phyloP scores from a whole-genome alignment of 2,113 vertebrate genomes.

The Tachuris rubrigastra region DNA sequence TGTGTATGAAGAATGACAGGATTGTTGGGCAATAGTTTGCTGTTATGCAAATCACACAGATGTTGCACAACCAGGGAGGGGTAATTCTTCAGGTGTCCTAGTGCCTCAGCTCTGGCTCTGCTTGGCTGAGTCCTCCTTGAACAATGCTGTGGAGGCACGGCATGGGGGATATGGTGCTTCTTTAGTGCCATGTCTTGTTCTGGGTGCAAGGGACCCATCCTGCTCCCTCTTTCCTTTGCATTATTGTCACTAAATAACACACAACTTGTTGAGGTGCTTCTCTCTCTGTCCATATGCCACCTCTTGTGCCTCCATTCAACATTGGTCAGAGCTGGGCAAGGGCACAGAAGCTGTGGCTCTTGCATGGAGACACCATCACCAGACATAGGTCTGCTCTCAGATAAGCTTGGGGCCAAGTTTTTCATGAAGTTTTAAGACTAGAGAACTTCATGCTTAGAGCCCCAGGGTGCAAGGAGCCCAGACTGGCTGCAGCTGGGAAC shows the following conservation, averaged over 20 bases:
- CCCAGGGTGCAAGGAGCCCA: not conserved
- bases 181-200: not conserved
- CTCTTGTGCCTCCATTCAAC: not conserved
- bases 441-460: not conserved
- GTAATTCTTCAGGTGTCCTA: not conserved
- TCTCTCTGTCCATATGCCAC: not conserved
- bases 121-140: not conserved
- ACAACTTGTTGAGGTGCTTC: not conserved
- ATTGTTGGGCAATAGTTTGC: conserved; percentile 31
- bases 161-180: accelerated
- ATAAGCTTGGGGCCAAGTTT: not conserved
- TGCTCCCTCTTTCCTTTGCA: not conserved
- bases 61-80: conserved; percentile 22
- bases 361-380: not conserved
- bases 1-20: not conserved
- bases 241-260: not conserved
- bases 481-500: not conserved
- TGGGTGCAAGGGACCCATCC: not conserved
- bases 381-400: not conserved
- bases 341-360: not conserved
- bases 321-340: accelerated
- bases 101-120: not conserved
- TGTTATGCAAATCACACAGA: not conserved
- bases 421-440: not conserved
- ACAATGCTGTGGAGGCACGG: not conserved